Evolutionary conservation across 1,140 invertebrate species (phyloP), one percentile per base, ranked within the genome.

Genomic region (Leucophenga varia): DNA sequence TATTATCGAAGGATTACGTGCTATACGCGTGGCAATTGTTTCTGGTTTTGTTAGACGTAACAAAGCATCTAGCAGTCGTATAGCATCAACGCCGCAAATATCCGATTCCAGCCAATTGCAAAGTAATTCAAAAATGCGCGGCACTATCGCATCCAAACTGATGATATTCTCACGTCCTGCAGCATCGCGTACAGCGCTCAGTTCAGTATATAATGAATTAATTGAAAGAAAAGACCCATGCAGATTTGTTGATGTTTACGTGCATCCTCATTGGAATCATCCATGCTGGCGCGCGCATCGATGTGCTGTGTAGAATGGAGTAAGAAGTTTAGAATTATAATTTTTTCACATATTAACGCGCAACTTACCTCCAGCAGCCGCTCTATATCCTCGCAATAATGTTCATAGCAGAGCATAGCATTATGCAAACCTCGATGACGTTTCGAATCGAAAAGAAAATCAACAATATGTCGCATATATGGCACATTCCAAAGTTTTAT

Each of bases 391-490:
- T 59, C 58, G 34, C 57, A 64, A 49, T 64, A 74, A 25, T 69
- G 43, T 1, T 40, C 40, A 32, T 74, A 67, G n/a, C 44, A 52
- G 12, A 64, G 37, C 67, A 74, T 69, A 7, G 71, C 63, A 5
- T 49, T 45, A 22, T 74, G 53, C 7, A 74, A 43, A 7, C 61
- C 57, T 14, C 55, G 47, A 28, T 74, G 59, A 4, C 50, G 37
- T 3, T 57, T 56, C 0, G 71, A 67, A 25, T 74, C 71, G 14
- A 60, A 31, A 9, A 82, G 78, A 47, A 83, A 82, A 44, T 82
- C 79, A 3, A 80, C 76, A 17, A 80, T 78, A 35, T 82, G 81
- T 22, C 76, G 61, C 34, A 83, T 28, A 18, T 81, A 60, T 3
- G 77, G 56, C 22, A 77, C 57, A 55, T 83, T 30, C 81, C 72